These are phyloP conservation scores for Aquatica leii DNA, from an alignment of 2,888 invertebrate genomes.

Conservation along the genomic window DNA sequence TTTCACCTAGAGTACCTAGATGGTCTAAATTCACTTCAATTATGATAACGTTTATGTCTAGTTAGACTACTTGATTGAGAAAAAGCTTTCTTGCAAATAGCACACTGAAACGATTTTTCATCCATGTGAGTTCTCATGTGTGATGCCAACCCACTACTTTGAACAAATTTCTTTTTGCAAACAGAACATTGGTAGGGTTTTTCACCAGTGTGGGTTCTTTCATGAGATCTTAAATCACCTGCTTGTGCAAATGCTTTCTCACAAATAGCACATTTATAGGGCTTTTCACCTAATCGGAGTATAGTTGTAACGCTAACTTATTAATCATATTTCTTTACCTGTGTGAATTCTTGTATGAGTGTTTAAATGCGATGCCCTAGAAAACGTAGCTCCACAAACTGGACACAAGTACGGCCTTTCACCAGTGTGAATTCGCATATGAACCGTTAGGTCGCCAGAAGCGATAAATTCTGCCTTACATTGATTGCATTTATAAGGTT, in stretches of 20 bases:
- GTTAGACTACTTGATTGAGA: constrained; percentile 33
- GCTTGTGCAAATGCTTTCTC: constrained; percentile 44
- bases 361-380: constrained; percentile 31
- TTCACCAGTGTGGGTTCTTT: constrained; percentile 40
- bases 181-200: constrained; percentile 40
- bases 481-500: constrained; percentile 51
- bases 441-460: constrained; percentile 54
- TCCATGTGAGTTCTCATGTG: constrained; percentile 46
- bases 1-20: too few relatives aligned
- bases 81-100: constrained; percentile 34
- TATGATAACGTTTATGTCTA: constrained; percentile 27
- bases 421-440: constrained; percentile 58
- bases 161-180: constrained; percentile 43
- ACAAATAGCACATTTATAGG: constrained; percentile 42
- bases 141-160: constrained; percentile 42
- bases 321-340: too few relatives aligned
- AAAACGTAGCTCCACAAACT: constrained; percentile 48
- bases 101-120: constrained; percentile 31
- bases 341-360: constrained; percentile 55
- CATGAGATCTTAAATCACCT: constrained; percentile 43
- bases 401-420: constrained; percentile 48
- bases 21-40: too few relatives aligned
- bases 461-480: constrained; percentile 56
- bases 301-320: background rate
- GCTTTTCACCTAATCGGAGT: constrained; percentile 43